Evolutionary conservation across 1,140 invertebrate genomes (phyloP), one percentile per base, ranked within the genome.

Genomic region (Saccostrea echinata): DNA sequence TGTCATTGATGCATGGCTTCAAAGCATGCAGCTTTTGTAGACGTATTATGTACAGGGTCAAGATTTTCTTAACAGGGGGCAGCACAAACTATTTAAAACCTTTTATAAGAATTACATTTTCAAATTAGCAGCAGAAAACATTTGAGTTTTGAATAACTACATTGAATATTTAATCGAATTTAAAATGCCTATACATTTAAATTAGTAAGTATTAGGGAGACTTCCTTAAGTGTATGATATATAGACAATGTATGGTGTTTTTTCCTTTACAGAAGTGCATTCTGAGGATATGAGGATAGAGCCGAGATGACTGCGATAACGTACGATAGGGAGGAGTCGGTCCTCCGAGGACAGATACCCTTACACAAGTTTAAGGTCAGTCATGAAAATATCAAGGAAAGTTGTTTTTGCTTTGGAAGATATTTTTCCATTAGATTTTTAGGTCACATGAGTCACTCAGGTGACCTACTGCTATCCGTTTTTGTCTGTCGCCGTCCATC

Each of bases 331-430:
- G 86, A 86, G 27, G 86, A 86, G 24, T 80, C 86, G 27, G 33
- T 83, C 43, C 33, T 86, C 33, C 55, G 86, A 51, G 76, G 86
- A 64, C 52, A 86, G 55, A 82, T 86, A 61, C 86, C 86, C 27
- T 33, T 86, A 51, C 18, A 82, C 53, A 81, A 82, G 24, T 82
- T 86, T 18, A 86, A 64, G 80, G 86, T 83, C 53, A 55, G 24
- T 83, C 43, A 35, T 33, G 11, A 18, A 30, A 81, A 30, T 3
- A 81, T 33, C 21, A 30, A 81, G 21, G 30, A 11, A 33, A 18
- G 9, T 30, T 81, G n/a, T 43, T 81, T 18, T 61, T 61, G 0
- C 21, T n/a, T 18, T 61, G 18, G n/a, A 43, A 61, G 6, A 21
- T 0, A 21, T 0, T 16, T 61, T 18, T 61, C 55, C 55, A 61